Evolutionary conservation across 1,140 invertebrate genomes (phyloP), one percentile per base, ranked within the genome.

Genomic region (Mamestra configurata): DNA sequence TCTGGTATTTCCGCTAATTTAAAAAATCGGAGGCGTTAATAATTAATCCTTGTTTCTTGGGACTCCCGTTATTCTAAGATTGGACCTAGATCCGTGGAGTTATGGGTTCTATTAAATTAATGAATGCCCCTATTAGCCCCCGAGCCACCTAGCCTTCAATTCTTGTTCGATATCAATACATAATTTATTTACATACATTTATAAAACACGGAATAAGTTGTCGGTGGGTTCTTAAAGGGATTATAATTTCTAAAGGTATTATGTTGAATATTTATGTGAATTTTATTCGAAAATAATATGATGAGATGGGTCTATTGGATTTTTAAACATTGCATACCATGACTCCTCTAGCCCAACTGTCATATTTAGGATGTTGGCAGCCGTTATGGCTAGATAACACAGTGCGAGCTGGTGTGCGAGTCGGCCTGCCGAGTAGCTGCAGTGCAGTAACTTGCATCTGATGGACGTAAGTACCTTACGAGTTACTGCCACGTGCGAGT

Each of bases 71-170:
- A 53, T 0, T 7, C 35, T 27, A 4, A n/a, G n/a, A 57, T 5
- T 40, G 49, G 70, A 35, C 70, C 24, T 70, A 49, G 66, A 46
- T 49, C 20, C 22, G 31, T n/a, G 13, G 11, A 51, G 61, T 66
- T 66, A 66, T 66, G 61, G 35, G 3, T n/a, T 72, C 46, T n/a
- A 72, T 53, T 53, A 72, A 31, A 37, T 51, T 55, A 72, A 72
- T 72, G 20, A 72, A 72, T 72, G 10, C 7, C 8, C 4, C 70
- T 4, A 72, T 72, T 72, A 72, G 49, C 27, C 31, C 49, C 24
- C n/a, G 15, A 43, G 18, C 27, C 46, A 37, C 27, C 24, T 53
- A n/a, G 13, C 27, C 40, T n/a, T 40, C 35, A 61, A 55, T 59
- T 64, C 22, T 20, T 37, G 68, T 13, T 49, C 8, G n/a, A 31